Percentiles rank a stretch among this genome's conserved stretches.
Evolutionary conservation across 1,140 invertebrate genomes (phyloP).

Genomic region (Adoxophyes honmai): DNA sequence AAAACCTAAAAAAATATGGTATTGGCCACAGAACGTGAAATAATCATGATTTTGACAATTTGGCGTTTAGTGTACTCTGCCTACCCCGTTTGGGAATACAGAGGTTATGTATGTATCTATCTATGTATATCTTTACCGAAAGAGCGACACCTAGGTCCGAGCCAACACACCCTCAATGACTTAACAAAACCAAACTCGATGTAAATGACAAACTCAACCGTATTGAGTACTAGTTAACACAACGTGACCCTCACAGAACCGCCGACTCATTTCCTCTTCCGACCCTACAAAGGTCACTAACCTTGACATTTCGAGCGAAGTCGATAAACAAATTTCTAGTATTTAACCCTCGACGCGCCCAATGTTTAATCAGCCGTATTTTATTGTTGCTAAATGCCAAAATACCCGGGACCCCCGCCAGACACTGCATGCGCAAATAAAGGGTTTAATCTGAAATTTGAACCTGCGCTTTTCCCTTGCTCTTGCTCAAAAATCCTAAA

Average conservation of each 20-base stretch:
- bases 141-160: too few relatives aligned
- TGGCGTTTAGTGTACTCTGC: too few relatives aligned
- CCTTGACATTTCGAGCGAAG: slow-evolving; percentile 37
- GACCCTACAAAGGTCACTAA: slow-evolving; percentile 37
- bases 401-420: slow-evolving; percentile 26
- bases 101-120: too few relatives aligned
- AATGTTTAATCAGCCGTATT: slow-evolving; percentile 43
- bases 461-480: slow-evolving; percentile 10
- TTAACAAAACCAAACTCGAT: background rate
- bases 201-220: background rate
- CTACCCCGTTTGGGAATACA: too few relatives aligned
- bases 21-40: too few relatives aligned
- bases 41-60: too few relatives aligned
- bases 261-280: slow-evolving; percentile 27
- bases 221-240: slow-evolving; percentile 6
- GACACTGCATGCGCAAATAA: slow-evolving; percentile 51
- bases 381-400: slow-evolving; percentile 41
- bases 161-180: too few relatives aligned
- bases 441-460: slow-evolving; percentile 39
- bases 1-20: too few relatives aligned
- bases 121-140: too few relatives aligned
- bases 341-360: slow-evolving; percentile 22
- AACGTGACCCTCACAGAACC: slow-evolving; percentile 1
- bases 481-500: slow-evolving; percentile 44
- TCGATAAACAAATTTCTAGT: slow-evolving; percentile 27